Percentiles rank a stretch among this genome's conserved stretches.
phyloP scores from a whole-genome alignment of 2,113 vertebrate genomes.

The Lophius piscatorius region DNA sequence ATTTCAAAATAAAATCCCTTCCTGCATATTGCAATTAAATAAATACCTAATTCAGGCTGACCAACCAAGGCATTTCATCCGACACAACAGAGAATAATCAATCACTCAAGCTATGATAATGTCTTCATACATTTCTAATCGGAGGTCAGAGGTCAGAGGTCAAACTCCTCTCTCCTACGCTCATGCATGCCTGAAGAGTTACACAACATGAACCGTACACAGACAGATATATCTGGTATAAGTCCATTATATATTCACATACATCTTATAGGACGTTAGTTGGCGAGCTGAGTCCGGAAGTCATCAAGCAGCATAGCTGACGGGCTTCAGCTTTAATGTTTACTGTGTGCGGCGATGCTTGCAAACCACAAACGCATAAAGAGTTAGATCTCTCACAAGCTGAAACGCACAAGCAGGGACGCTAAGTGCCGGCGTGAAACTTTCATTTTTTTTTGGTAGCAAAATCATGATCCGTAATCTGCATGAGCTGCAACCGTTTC shows the following conservation, averaged over 20 bases:
- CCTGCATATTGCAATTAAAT: conserved; percentile 53
- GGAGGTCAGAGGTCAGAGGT: conserved; percentile 30
- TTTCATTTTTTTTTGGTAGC: background rate
- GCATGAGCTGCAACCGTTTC: conserved; percentile 36
- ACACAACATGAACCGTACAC: conserved; percentile 58
- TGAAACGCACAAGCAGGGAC: conserved; percentile 35
- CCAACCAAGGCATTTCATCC: conserved; percentile 45
- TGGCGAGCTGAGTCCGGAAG: conserved; percentile 38
- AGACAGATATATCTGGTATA: conserved; percentile 62
- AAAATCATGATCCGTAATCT: conserved; percentile 38
- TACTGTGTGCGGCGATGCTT: conserved; percentile 13
- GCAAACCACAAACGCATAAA: conserved; percentile 50
- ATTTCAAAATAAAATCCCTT: conserved; percentile 48
- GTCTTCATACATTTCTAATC: conserved; percentile 53
- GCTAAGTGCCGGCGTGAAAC: background rate
- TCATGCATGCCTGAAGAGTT: conserved; percentile 64
- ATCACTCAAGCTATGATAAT: conserved; percentile 46
- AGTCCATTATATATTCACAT: conserved; percentile 57
- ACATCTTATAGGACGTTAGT: conserved; percentile 54
- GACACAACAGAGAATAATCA: conserved; percentile 30
- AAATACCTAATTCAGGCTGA: conserved; percentile 62
- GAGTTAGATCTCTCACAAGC: conserved; percentile 37
- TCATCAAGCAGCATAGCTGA: conserved; percentile 53
- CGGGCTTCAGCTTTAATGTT: conserved; percentile 25
- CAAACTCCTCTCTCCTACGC: conserved; percentile 11